These are phyloP conservation scores for Tiphia femorata DNA, from an alignment of 2,888 invertebrate species.

Conservation along the genomic window DNA sequence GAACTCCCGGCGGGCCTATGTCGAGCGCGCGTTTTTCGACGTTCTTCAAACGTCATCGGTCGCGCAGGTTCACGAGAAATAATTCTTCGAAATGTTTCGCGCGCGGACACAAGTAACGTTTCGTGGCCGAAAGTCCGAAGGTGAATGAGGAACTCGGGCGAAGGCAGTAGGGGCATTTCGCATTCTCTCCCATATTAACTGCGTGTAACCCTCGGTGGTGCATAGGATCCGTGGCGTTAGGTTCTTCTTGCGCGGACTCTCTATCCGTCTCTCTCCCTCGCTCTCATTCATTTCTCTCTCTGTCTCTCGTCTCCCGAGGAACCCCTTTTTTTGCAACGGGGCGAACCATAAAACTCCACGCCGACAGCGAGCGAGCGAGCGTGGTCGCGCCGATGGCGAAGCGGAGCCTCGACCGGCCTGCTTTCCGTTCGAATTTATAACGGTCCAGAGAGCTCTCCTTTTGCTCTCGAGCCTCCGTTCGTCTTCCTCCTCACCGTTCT, in stretches of 20 bases:
- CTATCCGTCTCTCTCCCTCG: too few relatives aligned
- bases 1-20: too few relatives aligned
- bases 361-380: slow-evolving; percentile 7
- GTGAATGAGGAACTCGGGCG: slow-evolving; percentile 42
- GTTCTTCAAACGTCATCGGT: too few relatives aligned
- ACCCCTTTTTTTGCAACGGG: slow-evolving; percentile 45
- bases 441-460: slow-evolving; percentile 27
- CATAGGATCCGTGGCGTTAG: slow-evolving; percentile 16
- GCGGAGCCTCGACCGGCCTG: background rate
- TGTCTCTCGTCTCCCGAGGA: too few relatives aligned
- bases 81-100: too few relatives aligned
- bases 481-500: background rate
- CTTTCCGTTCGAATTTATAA: slow-evolving; percentile 42
- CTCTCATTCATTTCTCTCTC: too few relatives aligned
- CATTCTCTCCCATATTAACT: slow-evolving; percentile 57
- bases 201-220: slow-evolving; percentile 43
- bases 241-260: too few relatives aligned
- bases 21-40: too few relatives aligned
- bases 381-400: slow-evolving; percentile 2
- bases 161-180: slow-evolving; percentile 52
- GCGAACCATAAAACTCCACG: slow-evolving; percentile 36
- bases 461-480: too few relatives aligned
- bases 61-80: too few relatives aligned
- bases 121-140: slow-evolving; percentile 42
- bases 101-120: too few relatives aligned